A percentile compares a stretch with the other conserved stretches of the same genome.
phyloP scores from a whole-genome alignment of 1,140 invertebrate species.

The Zelostemma sp. region DNA sequence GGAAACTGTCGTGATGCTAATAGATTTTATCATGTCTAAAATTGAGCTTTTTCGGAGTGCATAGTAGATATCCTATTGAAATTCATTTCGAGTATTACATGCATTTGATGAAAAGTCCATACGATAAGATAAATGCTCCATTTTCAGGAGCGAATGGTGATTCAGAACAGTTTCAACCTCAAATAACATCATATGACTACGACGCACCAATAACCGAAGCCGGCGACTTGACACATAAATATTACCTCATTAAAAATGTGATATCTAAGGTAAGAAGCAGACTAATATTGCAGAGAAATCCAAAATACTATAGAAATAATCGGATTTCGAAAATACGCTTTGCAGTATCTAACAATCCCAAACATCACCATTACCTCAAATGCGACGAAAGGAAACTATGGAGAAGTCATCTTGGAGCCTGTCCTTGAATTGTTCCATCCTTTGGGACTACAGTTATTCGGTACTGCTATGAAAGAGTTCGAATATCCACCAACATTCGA shows the following conservation, averaged over 20 bases:
- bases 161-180: slow-evolving; percentile 62
- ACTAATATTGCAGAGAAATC: slow-evolving; percentile 4
- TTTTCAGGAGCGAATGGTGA: slow-evolving; percentile 35
- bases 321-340: neutral
- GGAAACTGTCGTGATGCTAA: too few relatives aligned
- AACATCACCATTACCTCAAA: slow-evolving; percentile 18
- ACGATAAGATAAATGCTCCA: neutral
- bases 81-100: too few relatives aligned
- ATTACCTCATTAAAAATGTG: slow-evolving; percentile 78
- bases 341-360: slow-evolving; percentile 31
- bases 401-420: slow-evolving; percentile 16
- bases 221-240: slow-evolving; percentile 86
- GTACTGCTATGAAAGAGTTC: neutral
- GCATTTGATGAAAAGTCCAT: too few relatives aligned
- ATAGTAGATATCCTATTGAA: too few relatives aligned
- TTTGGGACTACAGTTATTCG: slow-evolving; percentile 15
- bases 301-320: too few relatives aligned
- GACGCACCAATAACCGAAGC: slow-evolving; percentile 87
- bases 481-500: slow-evolving; percentile 25
- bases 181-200: slow-evolving; percentile 89
- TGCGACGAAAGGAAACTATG: slow-evolving; percentile 25
- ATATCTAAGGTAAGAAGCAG: slow-evolving; percentile 73
- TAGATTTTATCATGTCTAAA: too few relatives aligned
- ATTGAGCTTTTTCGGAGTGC: too few relatives aligned
- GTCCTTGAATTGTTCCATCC: slow-evolving; percentile 17